Conservation (phyloP, 2,113 vertebrate species). For the Percopsis transmontana region DNA sequence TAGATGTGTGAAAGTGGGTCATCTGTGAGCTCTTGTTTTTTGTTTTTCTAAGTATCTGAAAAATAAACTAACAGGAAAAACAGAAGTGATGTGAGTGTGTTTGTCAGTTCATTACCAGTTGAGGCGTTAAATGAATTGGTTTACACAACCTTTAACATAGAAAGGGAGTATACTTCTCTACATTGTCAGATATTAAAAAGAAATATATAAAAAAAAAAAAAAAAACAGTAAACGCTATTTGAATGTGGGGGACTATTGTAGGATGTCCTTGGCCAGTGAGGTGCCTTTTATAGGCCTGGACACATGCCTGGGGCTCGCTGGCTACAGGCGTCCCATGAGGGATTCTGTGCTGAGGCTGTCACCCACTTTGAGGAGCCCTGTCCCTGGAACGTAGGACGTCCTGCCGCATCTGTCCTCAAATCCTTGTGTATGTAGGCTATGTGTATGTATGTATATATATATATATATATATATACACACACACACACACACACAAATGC, state of each 20-base stretch:
- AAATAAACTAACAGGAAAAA: constrained; percentile 72
- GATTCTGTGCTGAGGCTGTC: constrained; percentile 23
- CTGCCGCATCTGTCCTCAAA: constrained; percentile 36
- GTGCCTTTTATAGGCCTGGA: constrained; percentile 41
- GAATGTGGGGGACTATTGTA: not conserved
- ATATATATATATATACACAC: too few relatives aligned
- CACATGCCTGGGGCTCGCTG: constrained; percentile 60
- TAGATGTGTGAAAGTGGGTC: constrained; percentile 49
- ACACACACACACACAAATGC: too few relatives aligned
- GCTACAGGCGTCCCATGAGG: constrained; percentile 32
- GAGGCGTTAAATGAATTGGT: not conserved
- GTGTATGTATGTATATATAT: constrained; percentile 1
- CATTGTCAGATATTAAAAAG: constrained; percentile 45
- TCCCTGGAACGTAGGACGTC: constrained; percentile 37
- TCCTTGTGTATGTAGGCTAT: constrained; percentile 24
- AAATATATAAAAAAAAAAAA: constrained; percentile 3
- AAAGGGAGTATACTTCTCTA: constrained; percentile 43
- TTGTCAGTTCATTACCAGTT: constrained; percentile 17
- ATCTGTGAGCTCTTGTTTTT: constrained; percentile 51
- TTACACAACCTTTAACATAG: constrained; percentile 13
- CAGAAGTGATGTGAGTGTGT: constrained; percentile 37
- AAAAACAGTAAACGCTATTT: too few relatives aligned
- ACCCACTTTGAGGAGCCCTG: constrained; percentile 11
- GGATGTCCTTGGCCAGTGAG: constrained; percentile 43
- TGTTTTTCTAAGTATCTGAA: constrained; percentile 65